These are phyloP conservation scores for Sycophaga agraensis DNA, from an alignment of 1,140 invertebrate genomes.

Conservation along the genomic window DNA sequence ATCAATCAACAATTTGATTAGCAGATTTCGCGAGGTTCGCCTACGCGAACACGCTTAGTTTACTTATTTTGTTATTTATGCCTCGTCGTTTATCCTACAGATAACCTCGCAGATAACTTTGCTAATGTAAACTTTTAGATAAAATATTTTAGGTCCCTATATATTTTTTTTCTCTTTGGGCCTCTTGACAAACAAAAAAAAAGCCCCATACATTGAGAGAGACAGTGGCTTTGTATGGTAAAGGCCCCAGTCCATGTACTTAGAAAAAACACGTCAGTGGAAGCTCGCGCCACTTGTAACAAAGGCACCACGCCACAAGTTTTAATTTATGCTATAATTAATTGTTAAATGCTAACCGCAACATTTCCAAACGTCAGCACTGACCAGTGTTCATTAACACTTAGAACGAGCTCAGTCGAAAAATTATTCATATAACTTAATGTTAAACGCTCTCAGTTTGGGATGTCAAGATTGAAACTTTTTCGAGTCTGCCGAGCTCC, in stretches of 20 bases:
- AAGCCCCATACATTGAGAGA: neutral
- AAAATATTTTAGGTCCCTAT: slow-evolving; percentile 26
- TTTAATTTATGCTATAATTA: slow-evolving; percentile 11
- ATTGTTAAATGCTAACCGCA: slow-evolving; percentile 15
- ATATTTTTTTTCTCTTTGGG: slow-evolving; percentile 4
- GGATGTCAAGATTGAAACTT: too few species aligned
- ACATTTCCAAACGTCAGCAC: neutral
- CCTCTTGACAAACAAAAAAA: neutral
- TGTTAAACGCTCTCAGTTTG: neutral
- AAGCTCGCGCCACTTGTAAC: slow-evolving; percentile 14
- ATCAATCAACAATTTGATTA: slow-evolving; percentile 22
- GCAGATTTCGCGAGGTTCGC: slow-evolving; percentile 1
- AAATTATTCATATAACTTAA: neutral
- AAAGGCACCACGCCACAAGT: slow-evolving; percentile 19
- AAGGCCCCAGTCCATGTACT: slow-evolving; percentile 10
- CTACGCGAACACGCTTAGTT: neutral
- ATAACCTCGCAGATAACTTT: slow-evolving; percentile 10
- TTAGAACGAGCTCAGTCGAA: slow-evolving; percentile 15
- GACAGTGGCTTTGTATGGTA: neutral
- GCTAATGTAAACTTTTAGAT: slow-evolving; percentile 29
- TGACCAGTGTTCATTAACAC: slow-evolving; percentile 6
- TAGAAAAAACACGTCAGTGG: slow-evolving; percentile 16
- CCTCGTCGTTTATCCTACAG: slow-evolving; percentile 3
- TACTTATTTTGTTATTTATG: neutral
- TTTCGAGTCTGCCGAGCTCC: neutral